phyloP scores from a whole-genome alignment of 1,140 invertebrate genomes.

The Brachionus rotundiformis region DNA sequence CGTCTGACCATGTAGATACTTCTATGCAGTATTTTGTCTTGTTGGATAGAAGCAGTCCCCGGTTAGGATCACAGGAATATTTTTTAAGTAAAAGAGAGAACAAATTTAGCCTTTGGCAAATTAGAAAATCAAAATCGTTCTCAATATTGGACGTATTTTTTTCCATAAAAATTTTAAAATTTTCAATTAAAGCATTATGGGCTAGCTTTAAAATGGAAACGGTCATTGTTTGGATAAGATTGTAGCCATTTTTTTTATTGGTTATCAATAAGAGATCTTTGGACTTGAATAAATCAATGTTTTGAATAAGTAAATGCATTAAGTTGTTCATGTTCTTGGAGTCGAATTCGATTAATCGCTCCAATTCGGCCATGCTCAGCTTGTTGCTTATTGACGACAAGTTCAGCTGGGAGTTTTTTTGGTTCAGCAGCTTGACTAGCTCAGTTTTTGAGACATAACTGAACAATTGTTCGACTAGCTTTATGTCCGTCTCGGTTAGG shows the following conservation, averaged over 20 bases:
- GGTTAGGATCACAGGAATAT: constrained; percentile 16
- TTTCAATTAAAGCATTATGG: background rate
- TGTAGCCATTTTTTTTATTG: constrained; percentile 22
- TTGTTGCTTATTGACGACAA: background rate
- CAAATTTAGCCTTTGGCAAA: background rate
- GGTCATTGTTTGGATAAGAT: constrained; percentile 26
- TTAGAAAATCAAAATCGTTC: background rate
- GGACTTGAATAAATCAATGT: background rate
- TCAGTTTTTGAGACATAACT: background rate
- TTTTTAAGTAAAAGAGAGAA: background rate
- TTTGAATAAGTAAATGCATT: background rate
- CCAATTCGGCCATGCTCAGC: background rate
- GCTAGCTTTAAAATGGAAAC: background rate
- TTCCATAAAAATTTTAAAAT: background rate
- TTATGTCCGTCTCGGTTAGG: constrained; percentile 27
- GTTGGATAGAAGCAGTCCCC: background rate
- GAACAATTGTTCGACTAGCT: constrained; percentile 43
- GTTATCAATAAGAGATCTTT: constrained; percentile 38
- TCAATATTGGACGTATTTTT: background rate
- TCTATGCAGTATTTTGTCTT: constrained; percentile 17
- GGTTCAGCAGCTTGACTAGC: background rate
- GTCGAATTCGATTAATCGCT: background rate
- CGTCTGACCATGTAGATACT: background rate
- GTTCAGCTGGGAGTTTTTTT: background rate
- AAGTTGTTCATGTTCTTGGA: background rate